phyloP scores from a whole-genome alignment of 2,797 vertebrate genomes.

The Sylvilagus floridanus region DNA sequence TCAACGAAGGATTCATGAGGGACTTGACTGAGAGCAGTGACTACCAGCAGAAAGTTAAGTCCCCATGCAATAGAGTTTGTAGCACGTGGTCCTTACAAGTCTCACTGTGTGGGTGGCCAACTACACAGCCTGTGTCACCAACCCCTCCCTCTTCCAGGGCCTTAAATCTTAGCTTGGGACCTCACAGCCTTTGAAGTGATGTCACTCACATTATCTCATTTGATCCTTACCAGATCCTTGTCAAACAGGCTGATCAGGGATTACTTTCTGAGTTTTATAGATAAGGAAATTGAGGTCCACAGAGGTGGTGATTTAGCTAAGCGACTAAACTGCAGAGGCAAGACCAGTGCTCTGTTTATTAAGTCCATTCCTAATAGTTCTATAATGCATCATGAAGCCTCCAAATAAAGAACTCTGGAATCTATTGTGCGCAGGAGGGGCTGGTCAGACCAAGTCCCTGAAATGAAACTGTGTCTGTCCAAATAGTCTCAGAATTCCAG shows the following conservation, averaged over 20 bases:
- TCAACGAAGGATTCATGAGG: not conserved
- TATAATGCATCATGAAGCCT: not conserved
- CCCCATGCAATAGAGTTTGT: not conserved
- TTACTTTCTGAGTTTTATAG: slow-evolving; percentile 57
- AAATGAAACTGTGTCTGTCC: not conserved
- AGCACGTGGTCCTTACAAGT: not conserved
- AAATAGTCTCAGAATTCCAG: not conserved
- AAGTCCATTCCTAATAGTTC: not conserved
- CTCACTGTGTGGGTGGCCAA: not conserved
- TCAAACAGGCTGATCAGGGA: not conserved
- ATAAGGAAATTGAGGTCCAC: not conserved
- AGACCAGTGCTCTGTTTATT: not conserved
- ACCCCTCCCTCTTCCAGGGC: not conserved
- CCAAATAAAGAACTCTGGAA: not conserved
- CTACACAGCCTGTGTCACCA: not conserved
- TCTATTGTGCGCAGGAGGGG: not conserved
- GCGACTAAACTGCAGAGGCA: not conserved
- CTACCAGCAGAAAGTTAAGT: not conserved
- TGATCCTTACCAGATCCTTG: slow-evolving; percentile 44
- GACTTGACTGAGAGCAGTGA: not conserved
- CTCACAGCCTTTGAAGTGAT: not conserved
- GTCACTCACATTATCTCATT: not conserved
- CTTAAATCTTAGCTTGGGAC: not conserved
- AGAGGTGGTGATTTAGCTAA: slow-evolving; percentile 56
- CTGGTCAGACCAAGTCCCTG: not conserved